phyloP scores from a whole-genome alignment of 2,113 vertebrate genomes.

The Tonatia bakeri region DNA sequence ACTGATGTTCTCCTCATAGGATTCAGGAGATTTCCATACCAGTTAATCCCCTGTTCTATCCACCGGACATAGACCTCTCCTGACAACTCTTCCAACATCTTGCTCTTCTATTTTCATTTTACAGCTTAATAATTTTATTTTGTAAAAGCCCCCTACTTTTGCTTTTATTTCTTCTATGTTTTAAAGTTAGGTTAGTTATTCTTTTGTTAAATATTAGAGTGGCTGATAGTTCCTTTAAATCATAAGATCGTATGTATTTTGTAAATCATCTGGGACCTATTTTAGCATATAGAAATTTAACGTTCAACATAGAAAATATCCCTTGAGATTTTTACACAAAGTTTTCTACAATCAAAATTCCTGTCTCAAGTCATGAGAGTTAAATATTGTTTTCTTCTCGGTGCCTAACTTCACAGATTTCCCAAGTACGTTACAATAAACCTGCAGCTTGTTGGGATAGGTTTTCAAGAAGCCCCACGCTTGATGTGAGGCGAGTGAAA shows the following conservation, averaged over 20 bases:
- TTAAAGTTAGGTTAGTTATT: not conserved
- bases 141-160: not conserved
- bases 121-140: not conserved
- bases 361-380: not conserved
- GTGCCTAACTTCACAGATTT: not conserved
- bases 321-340: not conserved
- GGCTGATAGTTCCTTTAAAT: not conserved
- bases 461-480: not conserved
- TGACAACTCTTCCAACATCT: not conserved
- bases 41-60: not conserved
- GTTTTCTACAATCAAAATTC: conserved; percentile 3
- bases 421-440: not conserved
- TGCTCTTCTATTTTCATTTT: not conserved
- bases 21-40: not conserved
- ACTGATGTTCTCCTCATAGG: not conserved
- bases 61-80: not conserved
- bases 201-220: not conserved
- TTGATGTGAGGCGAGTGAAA: not conserved
- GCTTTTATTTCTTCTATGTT: conserved; percentile 24
- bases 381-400: not conserved
- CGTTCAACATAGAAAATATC: not conserved
- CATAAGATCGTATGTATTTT: not conserved
- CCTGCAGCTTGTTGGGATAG: not conserved
- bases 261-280: not conserved
- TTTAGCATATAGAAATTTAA: not conserved